Base-by-base conservation (phyloP, 2,797 vertebrate genomes). In the Cyclura pinguis region DNA sequence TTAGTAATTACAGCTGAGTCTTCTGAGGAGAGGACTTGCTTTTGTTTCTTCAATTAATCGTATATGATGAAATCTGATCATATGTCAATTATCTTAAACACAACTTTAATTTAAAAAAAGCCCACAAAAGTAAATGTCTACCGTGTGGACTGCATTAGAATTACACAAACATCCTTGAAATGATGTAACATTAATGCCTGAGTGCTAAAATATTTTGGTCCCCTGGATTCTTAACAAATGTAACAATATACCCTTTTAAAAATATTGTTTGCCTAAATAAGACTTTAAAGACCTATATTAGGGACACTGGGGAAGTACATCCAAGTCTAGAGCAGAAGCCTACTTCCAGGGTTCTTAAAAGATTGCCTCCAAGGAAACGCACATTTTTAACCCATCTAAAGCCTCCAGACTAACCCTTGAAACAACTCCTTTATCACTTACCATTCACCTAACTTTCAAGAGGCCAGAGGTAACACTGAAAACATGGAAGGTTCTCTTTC, bases 141-240 rank as follows among this genome's bases (percentile, higher is more conserved):
- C 82, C 0, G 77, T 76, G 87, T 74, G 86, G 59, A 93, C 94
- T 95, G 94, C 95, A 96, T 95, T 93, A 95, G 92, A 94, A 92
- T 96, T 67, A 95, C 94, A 95, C 14, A 78, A 78, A 78, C 47
- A 94, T 93, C 96, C 93, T 97, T 95, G 94, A 96, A 97, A 97
- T 97, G 91, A 97, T 96, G 96, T 89, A 97, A 97, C 97, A 76
- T 81, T 57, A 96, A 91, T 96, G 96, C 95, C 96, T 95, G 92
- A 97, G 94, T 96, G 94, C 93, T 96, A 97, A 97, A 96, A 97
- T 96, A 95, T 93, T 96, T 97, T 97, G 97, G 97, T 97, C 97
- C 97, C 95, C 92, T 97, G 96, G 96, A 95, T 96, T 96, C 95
- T 95, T 96, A 96, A 97, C 96, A 97, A 95, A 94, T 96, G 95